These are phyloP conservation scores for Torymus auratus DNA, from an alignment of 2,888 invertebrate species.

Conservation along the genomic window DNA sequence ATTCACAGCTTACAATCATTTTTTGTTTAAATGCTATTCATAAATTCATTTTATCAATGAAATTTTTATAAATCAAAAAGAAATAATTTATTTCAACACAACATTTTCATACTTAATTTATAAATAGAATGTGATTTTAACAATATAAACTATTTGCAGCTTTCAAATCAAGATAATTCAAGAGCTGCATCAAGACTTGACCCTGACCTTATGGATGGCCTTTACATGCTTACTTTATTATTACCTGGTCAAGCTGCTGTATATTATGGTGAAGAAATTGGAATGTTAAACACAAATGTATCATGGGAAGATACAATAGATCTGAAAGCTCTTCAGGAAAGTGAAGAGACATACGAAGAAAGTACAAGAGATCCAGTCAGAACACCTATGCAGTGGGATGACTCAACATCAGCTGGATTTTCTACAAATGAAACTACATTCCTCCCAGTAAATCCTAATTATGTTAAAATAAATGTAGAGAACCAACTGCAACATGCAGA, in stretches of 20 bases:
- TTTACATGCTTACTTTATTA: constrained; percentile 78
- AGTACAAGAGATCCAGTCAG: constrained; percentile 68
- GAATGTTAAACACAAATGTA: constrained; percentile 64
- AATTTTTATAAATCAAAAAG: no score
- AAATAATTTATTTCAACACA: no score
- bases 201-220: constrained; percentile 72
- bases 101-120: no score
- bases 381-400: constrained; percentile 75
- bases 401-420: constrained; percentile 67
- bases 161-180: constrained; percentile 69
- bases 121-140: background rate
- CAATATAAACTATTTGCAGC: constrained; percentile 60
- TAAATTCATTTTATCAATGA: no score
- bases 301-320: constrained; percentile 66
- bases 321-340: constrained; percentile 58
- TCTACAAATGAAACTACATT: constrained; percentile 63
- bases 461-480: constrained; percentile 64
- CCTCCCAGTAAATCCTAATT: constrained; percentile 65
- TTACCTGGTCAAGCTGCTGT: constrained; percentile 79
- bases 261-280: constrained; percentile 77
- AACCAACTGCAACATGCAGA: constrained; percentile 55
- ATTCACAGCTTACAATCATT: background rate
- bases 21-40: no score
- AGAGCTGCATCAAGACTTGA: constrained; percentile 67
- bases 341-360: constrained; percentile 57